Conservation (phyloP, 2,113 vertebrate species). For the Salvelinus namaycush region DNA sequence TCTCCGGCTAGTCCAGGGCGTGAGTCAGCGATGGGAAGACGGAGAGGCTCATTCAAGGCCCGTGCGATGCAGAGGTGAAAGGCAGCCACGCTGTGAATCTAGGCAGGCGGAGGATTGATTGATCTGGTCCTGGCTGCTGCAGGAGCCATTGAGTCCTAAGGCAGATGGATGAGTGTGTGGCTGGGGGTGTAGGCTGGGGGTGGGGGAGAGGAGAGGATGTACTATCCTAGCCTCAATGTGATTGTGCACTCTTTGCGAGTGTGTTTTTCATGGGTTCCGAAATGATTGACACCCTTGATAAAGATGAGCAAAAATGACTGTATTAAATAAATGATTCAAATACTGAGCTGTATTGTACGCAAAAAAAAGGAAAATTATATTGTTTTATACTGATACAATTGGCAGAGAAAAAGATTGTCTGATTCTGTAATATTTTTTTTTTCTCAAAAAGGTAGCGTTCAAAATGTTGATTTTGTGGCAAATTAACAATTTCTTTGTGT, state of each 20-base stretch:
- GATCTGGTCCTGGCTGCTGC: constrained; percentile 59
- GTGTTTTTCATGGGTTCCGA: constrained; percentile 22
- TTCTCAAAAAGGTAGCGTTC: no score
- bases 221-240: constrained; percentile 43
- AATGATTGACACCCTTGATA: no score
- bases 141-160: constrained; percentile 7
- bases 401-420: no score
- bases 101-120: constrained; percentile 51
- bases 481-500: no score
- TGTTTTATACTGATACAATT: no score
- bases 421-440: no score
- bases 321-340: no score
- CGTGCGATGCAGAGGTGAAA: constrained; percentile 40
- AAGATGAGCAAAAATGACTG: no score
- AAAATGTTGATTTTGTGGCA: no score
- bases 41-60: constrained; percentile 53
- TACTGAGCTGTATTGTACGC: no score
- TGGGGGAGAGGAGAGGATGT: constrained; percentile 54
- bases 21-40: constrained; percentile 55
- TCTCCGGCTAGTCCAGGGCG: constrained; percentile 39
- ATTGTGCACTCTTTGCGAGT: constrained; percentile 39
- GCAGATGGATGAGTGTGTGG: constrained; percentile 47
- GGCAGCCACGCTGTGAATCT: constrained; percentile 59
- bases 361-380: no score
- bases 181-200: constrained; percentile 43